Evolutionary conservation across 2,797 vertebrate species (phyloP), one percentile per base, ranked within the genome.

Genomic region (Chloroceryle amazona): DNA sequence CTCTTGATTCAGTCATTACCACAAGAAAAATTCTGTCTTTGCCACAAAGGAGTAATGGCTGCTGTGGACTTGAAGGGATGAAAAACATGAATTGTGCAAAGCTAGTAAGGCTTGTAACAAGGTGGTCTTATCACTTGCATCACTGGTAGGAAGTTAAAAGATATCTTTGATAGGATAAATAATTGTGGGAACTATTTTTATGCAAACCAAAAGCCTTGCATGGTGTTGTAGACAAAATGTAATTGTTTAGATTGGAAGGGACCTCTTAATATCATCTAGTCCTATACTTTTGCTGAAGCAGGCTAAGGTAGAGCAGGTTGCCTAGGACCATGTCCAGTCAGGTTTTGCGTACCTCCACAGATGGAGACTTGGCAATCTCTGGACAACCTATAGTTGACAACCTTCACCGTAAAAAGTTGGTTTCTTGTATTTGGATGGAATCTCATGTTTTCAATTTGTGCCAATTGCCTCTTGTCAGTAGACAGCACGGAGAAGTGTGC

Each of bases 361-460:
- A 21, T n/a, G 10, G 10, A 72, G 47, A 62, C 22, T 20, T 26
- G 0, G 0, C 46, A 66, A 0, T 15, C 15, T 35, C 22, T 80
- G n/a, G 29, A 17, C 42, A 80, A n/a, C n/a, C 31, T 85, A 39
- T 19, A 13, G 65, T 54, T 75, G 18, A 70, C 11, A 6, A 41
- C 41, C 22, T 44, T 70, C 15, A 58, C 29, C 67, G 31, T 55
- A 46, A 61, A 66, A 14, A 58, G 31, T 7, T 44, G 21, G 29
- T 46, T 67, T 39, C 16, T 29, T 80, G 23, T 39, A 13, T 31
- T 76, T 35, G 42, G 5, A n/a, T 58, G 51, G 20, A 83, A 39
- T 78, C 13, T 52, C 11, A 5, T 28, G 4, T 35, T 62, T 68
- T 51, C 49, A 47, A 31, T 62, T 82, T 60, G 37, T 70, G 37